Conservation (phyloP, 1,140 invertebrate species). For the Dendroctonus ponderosae region DNA sequence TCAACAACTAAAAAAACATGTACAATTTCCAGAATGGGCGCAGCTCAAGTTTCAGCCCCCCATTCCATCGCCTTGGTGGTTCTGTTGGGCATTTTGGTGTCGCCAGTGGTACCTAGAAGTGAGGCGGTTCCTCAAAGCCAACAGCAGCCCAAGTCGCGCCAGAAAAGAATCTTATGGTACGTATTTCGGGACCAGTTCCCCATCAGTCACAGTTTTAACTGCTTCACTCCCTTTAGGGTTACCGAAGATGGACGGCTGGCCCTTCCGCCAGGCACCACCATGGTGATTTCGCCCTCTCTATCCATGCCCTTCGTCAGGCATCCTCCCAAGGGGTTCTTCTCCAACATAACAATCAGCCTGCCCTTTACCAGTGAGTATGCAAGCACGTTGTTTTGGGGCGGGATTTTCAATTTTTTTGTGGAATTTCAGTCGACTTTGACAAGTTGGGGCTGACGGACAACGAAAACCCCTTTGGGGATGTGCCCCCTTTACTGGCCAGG, state of each 20-base stretch:
- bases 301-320: conserved; percentile 79
- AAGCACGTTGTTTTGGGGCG: background rate
- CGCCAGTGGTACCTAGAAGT: background rate
- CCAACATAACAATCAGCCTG: conserved; percentile 79
- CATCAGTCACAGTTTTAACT: conserved; percentile 2
- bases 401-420: background rate
- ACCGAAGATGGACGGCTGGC: conserved; percentile 78
- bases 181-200: background rate
- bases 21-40: no score
- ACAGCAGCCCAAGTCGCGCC: conserved; percentile 25
- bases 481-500: conserved; percentile 67
- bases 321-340: conserved; percentile 79
- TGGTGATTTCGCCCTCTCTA: conserved; percentile 76
- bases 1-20: no score
- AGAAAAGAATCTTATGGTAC: conserved; percentile 32
- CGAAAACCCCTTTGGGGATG: conserved; percentile 77
- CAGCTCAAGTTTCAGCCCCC: no score
- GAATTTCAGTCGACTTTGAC: conserved; percentile 73
- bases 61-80: conserved; percentile 4
- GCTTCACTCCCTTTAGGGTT: conserved; percentile 56
- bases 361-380: conserved; percentile 79
- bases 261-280: conserved; percentile 74
- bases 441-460: conserved; percentile 80
- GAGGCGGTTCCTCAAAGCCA: conserved; percentile 4
- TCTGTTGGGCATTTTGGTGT: conserved; percentile 4